These are phyloP conservation scores for Corythucha ciliata DNA, from an alignment of 2,888 invertebrate genomes.

Conservation along the genomic window DNA sequence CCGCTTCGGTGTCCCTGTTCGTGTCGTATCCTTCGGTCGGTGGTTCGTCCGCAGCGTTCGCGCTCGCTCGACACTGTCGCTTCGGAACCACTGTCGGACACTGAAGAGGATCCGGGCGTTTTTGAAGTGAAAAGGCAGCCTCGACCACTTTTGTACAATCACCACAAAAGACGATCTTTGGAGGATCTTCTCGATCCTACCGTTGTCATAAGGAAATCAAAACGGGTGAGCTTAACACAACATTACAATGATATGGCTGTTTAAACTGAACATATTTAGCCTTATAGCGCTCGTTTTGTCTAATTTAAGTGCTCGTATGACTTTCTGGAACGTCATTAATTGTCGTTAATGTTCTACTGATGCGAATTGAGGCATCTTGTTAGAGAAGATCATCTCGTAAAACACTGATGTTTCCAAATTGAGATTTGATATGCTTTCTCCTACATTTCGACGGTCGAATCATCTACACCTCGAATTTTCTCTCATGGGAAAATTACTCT, in stretches of 20 bases:
- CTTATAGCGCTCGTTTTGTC: no score
- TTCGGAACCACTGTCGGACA: constrained; percentile 24
- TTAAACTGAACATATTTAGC: no score
- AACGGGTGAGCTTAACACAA: constrained; percentile 18
- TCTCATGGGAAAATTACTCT: no score
- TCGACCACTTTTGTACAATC: constrained; percentile 11
- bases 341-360: no score
- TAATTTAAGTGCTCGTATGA: no score
- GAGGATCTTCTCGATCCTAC: constrained; percentile 51
- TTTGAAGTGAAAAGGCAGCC: constrained; percentile 42
- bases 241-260: background rate
- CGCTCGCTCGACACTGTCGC: constrained; percentile 57
- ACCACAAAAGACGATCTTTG: constrained; percentile 57
- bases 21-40: constrained; percentile 45
- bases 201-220: constrained; percentile 16
- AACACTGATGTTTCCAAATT: no score
- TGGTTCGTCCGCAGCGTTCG: constrained; percentile 48
- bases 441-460: no score
- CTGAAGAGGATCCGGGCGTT: constrained; percentile 30
- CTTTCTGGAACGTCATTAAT: no score
- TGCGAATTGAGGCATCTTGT: no score
- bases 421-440: no score
- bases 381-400: no score
- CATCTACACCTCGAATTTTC: no score
- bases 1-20: constrained; percentile 33